phyloP scores from a whole-genome alignment of 2,113 vertebrate species.

The Piaya cayana region DNA sequence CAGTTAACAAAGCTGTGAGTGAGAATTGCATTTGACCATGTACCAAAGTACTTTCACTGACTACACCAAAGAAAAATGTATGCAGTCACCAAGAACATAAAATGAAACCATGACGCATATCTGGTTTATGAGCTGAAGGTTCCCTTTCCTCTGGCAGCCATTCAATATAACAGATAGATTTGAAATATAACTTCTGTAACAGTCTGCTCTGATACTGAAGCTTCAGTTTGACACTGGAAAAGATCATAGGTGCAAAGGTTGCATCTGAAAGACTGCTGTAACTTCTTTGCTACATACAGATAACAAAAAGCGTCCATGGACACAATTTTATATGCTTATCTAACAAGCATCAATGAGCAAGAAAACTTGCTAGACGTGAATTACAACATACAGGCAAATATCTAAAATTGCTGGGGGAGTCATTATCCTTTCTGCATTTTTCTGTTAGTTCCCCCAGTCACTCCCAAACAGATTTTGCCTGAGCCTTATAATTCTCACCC shows the following conservation, averaged over 20 bases:
- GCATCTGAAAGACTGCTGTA: neutral
- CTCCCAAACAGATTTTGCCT: neutral
- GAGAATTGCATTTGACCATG: neutral
- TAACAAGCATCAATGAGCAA: neutral
- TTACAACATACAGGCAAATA: neutral
- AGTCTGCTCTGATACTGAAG: neutral
- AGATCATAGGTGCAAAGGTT: neutral
- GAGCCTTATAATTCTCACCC: neutral
- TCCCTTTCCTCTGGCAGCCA: neutral
- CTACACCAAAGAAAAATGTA: neutral
- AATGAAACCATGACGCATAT: neutral
- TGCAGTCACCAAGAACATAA: neutral
- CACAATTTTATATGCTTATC: neutral
- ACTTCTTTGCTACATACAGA: neutral
- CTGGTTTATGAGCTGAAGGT: neutral
- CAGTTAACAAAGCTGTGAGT: neutral
- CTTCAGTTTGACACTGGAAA: neutral
- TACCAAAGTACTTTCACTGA: neutral
- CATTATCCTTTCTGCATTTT: neutral
- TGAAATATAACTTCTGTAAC: neutral
- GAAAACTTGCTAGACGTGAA: neutral
- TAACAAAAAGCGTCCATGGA: neutral
- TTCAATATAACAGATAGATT: neutral
- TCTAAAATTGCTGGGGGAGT: neutral
- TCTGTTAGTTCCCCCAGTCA: neutral